Base-by-base conservation (phyloP, 2,797 vertebrate genomes). In the Phyllotis vaccarum region DNA sequence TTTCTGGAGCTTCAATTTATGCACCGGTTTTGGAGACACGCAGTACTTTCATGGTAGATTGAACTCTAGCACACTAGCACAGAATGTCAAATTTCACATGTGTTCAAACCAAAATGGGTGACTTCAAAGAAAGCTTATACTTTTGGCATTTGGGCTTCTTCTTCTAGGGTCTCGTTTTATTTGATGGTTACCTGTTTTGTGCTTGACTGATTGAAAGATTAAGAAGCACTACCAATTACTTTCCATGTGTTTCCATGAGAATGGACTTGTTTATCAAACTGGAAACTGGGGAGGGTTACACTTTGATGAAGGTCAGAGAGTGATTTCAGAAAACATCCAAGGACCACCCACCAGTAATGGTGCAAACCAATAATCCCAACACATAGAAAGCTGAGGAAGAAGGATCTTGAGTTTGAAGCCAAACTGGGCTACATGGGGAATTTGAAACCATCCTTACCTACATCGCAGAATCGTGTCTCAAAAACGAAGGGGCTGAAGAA, bases 91-190 rank as follows among this genome's bases (percentile, higher is more conserved):
- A 96, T 89, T 83, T 92, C 70, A 60, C 34, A 37, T 54, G 13
- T 93, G 93, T 96, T 94, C 78, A 74, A 95, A 95, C 86, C 60
- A 80, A 89, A 94, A 78, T 66, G 62, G 83, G 70, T 87, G 54
- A 83, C 58, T 86, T 93, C 62, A 54, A 86, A 89, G 62, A 92
- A 88, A 89, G 40, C 31, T 62, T 83, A 62, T 49, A 52, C 34
- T 56, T 96, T 80, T 37, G 70, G n/a, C 62, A 37, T 89, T 62
- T 89, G 85, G 68, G n/a, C 74, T 56, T 90, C 88, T 58, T 72
- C 68, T 9, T 92, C 34, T 16, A 78, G n/a, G 75, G 81, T 72
- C 60, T 94, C 54, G 70, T 43, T 93, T 89, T 74, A 82, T 93
- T 89, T 72, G 81, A 49, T 75, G 85, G 76, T 75, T 91, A 80